Conservation (phyloP, 2,888 invertebrate species). For the Cactoblastis cactorum region DNA sequence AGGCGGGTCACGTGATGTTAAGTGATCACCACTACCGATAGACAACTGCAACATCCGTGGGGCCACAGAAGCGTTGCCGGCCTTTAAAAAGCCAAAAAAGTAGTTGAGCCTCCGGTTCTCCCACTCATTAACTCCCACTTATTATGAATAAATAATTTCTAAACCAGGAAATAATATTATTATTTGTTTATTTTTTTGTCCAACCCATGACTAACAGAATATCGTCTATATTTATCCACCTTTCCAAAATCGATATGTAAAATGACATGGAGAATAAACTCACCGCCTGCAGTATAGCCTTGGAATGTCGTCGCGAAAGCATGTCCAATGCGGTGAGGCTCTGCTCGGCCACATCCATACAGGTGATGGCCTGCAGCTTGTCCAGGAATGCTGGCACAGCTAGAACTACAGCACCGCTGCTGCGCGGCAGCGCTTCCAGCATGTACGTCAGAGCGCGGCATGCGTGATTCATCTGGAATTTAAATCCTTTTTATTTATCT, state of each 20-base stretch:
- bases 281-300: slow-evolving; percentile 95
- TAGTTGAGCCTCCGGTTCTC: too few species aligned
- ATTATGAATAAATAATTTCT: too few species aligned
- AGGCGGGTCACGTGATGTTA: too few species aligned
- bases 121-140: too few species aligned
- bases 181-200: too few species aligned
- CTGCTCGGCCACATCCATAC: slow-evolving; percentile 99
- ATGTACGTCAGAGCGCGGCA: slow-evolving; percentile 99
- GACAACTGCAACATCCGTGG: too few species aligned
- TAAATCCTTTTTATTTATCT: not conserved
- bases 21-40: too few species aligned
- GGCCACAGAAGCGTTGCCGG: too few species aligned
- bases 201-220: too few species aligned
- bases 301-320: slow-evolving; percentile 97
- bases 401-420: slow-evolving; percentile 96
- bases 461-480: slow-evolving; percentile 94
- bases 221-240: not conserved
- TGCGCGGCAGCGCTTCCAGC: slow-evolving; percentile 98
- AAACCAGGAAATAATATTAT: too few species aligned
- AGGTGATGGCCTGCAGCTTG: slow-evolving; percentile 98
- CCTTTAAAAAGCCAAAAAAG: too few species aligned
- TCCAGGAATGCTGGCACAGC: slow-evolving; percentile 98
- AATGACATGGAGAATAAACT: slow-evolving; percentile 34
- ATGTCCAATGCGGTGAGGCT: slow-evolving; percentile 98
- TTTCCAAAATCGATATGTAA: too few species aligned